phyloP scores from a whole-genome alignment of 2,888 invertebrate species.

The Luffia ferchaultella region DNA sequence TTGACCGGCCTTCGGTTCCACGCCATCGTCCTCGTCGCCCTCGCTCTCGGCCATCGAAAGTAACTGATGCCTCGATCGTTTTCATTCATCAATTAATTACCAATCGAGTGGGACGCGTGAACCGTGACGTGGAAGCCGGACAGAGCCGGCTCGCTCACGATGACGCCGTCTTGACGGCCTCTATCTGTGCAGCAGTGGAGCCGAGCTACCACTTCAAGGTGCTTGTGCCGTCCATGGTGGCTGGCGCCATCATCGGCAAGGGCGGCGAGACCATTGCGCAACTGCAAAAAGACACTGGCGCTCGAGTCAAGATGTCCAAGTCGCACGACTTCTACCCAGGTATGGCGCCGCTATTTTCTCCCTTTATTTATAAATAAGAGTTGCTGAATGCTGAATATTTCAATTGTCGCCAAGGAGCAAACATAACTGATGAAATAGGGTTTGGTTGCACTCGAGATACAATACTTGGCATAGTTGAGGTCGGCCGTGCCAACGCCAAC shows the following conservation, averaged over 20 bases:
- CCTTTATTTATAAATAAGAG: neutral
- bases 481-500: too few species aligned
- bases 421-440: too few species aligned
- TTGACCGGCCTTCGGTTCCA: neutral
- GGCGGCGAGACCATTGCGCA: slow-evolving; percentile 99
- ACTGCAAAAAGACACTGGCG: slow-evolving; percentile 96
- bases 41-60: neutral
- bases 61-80: too few species aligned
- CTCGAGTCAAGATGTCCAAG: slow-evolving; percentile 99
- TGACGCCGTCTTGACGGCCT: slow-evolving; percentile 22
- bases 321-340: slow-evolving; percentile 99
- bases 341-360: too few species aligned
- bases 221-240: slow-evolving; percentile 95
- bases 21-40: neutral
- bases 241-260: slow-evolving; percentile 99
- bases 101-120: too few species aligned
- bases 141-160: slow-evolving; percentile 19
- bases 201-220: slow-evolving; percentile 96
- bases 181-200: slow-evolving; percentile 73
- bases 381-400: neutral
- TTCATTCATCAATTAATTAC: too few species aligned
- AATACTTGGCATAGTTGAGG: too few species aligned
- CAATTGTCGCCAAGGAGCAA: too few species aligned
- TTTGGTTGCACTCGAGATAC: too few species aligned
- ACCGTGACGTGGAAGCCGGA: too few species aligned